Evolutionary conservation across 2,113 vertebrate genomes (phyloP), one percentile per base, ranked within the genome.

Genomic region (Grallaria varia): DNA sequence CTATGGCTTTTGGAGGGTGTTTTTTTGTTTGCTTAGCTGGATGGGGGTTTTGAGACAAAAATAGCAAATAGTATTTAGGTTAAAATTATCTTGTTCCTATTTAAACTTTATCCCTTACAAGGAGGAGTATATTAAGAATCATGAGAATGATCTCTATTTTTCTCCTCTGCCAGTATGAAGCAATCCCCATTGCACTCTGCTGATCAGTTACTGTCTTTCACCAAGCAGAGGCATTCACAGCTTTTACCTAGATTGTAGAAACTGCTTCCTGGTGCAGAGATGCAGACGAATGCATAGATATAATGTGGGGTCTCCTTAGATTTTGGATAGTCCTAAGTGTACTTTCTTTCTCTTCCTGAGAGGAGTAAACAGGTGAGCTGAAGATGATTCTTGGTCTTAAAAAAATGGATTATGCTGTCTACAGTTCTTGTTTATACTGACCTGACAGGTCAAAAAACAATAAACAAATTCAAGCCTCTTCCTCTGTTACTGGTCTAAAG

Each of bases 171-270:
- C 15, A 13, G 1, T 30, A 33, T 20, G 19, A 60, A 60, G 19
- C 9, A 71, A 20, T 11, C 8, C 9, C 13, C 20, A 12, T 6
- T 16, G 4, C 50, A 63, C 17, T 18, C 24, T 59, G 25, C 14
- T 33, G 10, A 37, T 25, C 12, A 63, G 8, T 30, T 66, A 8
- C 7, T 45, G 2, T 14, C 2, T 0, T 33, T 50, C 14, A 39
- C 2, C 8, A 16, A n/a, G 13, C 33, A 76, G 31, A 72, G 4
- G 24, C 6, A 22, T 35, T 35, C 44, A 15, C 23, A 59, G 12
- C 10, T 75, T 74, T 81, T 37, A 7, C 13, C 4, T 17, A 3
- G 6, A 2, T 18, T 78, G 6, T 21, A 55, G 8, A 37, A 68
- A 18, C 17, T 9, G 17, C 8, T 72, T 42, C 7, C 37, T 42